A percentile compares a stretch with the other conserved stretches of the same genome.
These are phyloP conservation scores for Micronycteris hirsuta DNA, from an alignment of 2,113 vertebrate species.

Conservation along the genomic window DNA sequence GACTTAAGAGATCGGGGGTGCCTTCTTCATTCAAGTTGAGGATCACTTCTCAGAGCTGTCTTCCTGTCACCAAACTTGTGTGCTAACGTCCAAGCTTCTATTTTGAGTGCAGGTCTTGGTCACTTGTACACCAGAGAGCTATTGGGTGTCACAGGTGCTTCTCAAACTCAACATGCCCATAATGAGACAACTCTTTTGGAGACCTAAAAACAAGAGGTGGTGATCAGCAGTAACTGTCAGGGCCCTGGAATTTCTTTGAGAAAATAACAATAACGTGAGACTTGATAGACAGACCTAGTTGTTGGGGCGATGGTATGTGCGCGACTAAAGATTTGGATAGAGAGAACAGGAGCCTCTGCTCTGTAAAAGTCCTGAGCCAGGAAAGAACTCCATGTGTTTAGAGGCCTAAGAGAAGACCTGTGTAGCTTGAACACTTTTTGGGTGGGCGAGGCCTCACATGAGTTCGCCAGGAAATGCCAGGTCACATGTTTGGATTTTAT, in stretches of 20 bases:
- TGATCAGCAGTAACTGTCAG: background rate
- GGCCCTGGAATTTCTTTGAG: background rate
- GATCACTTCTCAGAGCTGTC: background rate
- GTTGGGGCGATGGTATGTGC: background rate
- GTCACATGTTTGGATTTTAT: constrained; percentile 41
- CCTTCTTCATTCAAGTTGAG: background rate
- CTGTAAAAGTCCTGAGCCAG: background rate
- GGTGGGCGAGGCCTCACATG: background rate
- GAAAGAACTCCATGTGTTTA: background rate
- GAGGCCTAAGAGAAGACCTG: background rate
- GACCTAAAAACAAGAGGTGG: background rate
- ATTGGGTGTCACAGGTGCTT: background rate
- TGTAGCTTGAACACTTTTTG: background rate
- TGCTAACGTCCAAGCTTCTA: background rate
- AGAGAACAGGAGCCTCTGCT: background rate
- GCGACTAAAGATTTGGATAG: background rate
- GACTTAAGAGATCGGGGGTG: background rate
- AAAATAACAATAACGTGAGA: background rate
- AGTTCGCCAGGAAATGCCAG: background rate
- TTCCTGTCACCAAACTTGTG: background rate
- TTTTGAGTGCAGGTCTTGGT: background rate
- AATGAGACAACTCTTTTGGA: background rate
- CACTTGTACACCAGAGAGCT: background rate
- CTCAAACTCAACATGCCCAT: background rate
- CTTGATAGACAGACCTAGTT: background rate